Evolutionary conservation across 2,797 vertebrate species (phyloP), one percentile per base, ranked within the genome.

Genomic region (Echeneis naucrates): DNA sequence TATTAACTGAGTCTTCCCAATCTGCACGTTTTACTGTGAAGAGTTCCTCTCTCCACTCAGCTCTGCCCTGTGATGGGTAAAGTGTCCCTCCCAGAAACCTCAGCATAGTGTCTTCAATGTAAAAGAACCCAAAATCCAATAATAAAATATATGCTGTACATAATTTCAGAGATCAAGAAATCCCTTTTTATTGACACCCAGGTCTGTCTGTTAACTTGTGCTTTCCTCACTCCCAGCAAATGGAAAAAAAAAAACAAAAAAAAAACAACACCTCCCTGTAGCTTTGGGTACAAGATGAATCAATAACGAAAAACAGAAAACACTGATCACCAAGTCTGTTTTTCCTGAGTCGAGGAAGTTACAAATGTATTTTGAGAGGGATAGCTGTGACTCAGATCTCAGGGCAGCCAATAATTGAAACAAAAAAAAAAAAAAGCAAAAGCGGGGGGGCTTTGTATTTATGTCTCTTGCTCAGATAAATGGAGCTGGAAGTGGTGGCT

Each of bases 71-170:
- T 61, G 75, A 77, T 67, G 78, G 77, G 83, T 80, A 81, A 87
- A 89, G 62, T 78, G 51, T 57, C 72, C 60, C 73, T 69, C 83
- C 87, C 80, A 62, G 24, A 61, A 88, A 80, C 88, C 86, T 87
- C 80, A 78, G 89, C 83, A 90, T 91, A 94, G 93, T 93, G 92
- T 93, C 87, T 84, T 88, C 52, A 84, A 90, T 87, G 77, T 86
- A 90, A 92, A 93, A 92, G 65, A 91, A 89, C 81, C 87, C 87
- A 85, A 88, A 93, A 89, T 92, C 83, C 85, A 94, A 93, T 93
- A 91, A 92, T 93, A 95, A 95, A 95, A 95, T 95, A 95, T 93
- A 94, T 93, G 94, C 92, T 94, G 93, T 93, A 93, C 91, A 94
- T 86, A 84, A 88, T 89, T 87, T 89, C 83, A 92, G 89, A 92